phyloP scores from a whole-genome alignment of 92 coral and sea anemone species.

The Hydrozoanthus gracilis region DNA sequence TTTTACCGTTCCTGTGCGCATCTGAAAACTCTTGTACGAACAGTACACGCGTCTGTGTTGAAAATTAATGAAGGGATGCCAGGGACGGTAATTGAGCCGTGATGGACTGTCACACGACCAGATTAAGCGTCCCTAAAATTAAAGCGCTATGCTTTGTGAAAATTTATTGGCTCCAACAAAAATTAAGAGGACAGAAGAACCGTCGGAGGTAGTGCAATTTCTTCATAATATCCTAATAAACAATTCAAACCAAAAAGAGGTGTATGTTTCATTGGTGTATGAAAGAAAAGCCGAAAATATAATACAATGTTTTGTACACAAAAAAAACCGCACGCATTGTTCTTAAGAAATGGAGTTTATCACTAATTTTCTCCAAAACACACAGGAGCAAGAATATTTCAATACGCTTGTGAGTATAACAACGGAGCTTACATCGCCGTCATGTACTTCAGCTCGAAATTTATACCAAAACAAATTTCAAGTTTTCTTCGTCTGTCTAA shows the following conservation, averaged over 20 bases:
- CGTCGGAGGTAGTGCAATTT: background rate
- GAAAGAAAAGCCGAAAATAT: conserved; percentile 2
- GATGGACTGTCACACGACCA: conserved; percentile 1
- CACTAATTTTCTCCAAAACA: background rate
- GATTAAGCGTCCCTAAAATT: conserved; percentile 10
- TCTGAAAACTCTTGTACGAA: background rate
- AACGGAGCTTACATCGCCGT: too few species aligned
- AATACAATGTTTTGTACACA: background rate
- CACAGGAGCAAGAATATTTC: too few species aligned
- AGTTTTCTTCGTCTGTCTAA: too few species aligned
- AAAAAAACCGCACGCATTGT: background rate
- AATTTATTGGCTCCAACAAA: conserved; percentile 1
- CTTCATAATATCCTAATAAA: conserved; percentile 7
- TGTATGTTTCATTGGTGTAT: background rate
- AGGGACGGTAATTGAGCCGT: background rate
- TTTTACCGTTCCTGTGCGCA: background rate
- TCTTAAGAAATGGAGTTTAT: background rate
- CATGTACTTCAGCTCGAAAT: too few species aligned
- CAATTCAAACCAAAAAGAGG: background rate
- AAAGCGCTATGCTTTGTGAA: background rate
- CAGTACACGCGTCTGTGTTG: background rate
- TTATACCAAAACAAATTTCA: too few species aligned
- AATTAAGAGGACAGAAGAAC: background rate
- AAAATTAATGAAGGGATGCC: background rate
- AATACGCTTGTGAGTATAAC: too few species aligned